A percentile compares a stretch with the other conserved stretches of the same genome.
These are phyloP conservation scores for Nycticorax nycticorax DNA, from an alignment of 2,113 vertebrate genomes.

Conservation along the genomic window DNA sequence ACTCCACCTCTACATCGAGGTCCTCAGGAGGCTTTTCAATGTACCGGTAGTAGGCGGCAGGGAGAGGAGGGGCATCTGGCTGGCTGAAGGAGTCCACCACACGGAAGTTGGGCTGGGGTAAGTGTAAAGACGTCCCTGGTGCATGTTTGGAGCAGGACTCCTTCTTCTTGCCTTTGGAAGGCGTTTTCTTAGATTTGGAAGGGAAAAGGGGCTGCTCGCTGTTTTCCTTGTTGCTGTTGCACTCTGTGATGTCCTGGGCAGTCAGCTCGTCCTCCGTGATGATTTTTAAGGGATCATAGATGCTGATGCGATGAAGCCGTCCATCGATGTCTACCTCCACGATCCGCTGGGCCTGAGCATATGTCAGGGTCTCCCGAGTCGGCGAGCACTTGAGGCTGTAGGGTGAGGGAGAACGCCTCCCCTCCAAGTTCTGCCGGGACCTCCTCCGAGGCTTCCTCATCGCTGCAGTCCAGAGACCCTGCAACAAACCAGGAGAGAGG, in stretches of 20 bases:
- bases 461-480: constrained; percentile 22
- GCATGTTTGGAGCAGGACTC: constrained; percentile 80
- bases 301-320: constrained; percentile 92
- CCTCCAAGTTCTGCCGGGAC: constrained; percentile 75
- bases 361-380: constrained; percentile 88
- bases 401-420: constrained; percentile 86
- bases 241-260: constrained; percentile 94
- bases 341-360: constrained; percentile 92
- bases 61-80: constrained; percentile 79
- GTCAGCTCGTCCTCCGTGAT: constrained; percentile 95
- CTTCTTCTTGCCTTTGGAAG: constrained; percentile 86
- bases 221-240: constrained; percentile 99
- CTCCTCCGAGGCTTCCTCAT: constrained; percentile 96
- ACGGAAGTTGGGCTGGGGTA: constrained; percentile 91
- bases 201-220: constrained; percentile 87
- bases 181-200: constrained; percentile 78
- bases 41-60: constrained; percentile 89
- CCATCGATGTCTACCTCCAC: constrained; percentile 98
- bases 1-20: constrained; percentile 87
- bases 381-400: constrained; percentile 93
- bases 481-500: not conserved
- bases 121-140: constrained; percentile 65
- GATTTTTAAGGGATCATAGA: constrained; percentile 93
- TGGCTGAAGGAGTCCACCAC: constrained; percentile 83
- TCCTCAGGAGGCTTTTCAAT: constrained; percentile 90